These are phyloP conservation scores for Amphiura filiformis DNA, from an alignment of 35 echinoderm and acorn worm genomes.

Conservation along the genomic window DNA sequence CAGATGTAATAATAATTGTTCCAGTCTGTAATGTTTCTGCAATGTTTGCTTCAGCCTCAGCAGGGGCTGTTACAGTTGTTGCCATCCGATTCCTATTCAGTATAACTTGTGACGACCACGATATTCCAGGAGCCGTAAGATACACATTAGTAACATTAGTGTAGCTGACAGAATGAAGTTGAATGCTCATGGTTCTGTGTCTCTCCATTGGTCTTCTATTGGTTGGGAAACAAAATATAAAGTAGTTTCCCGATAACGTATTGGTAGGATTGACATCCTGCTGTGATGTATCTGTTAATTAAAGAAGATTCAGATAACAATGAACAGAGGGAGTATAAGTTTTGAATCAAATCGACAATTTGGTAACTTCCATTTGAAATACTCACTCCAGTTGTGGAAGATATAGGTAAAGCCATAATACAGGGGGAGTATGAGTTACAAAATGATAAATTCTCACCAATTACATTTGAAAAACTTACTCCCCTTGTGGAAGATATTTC, in stretches of 20 bases:
- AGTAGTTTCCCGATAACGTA: neutral
- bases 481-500: too few relatives aligned
- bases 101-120: neutral
- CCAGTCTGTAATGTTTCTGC: neutral
- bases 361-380: too few relatives aligned
- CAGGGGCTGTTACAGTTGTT: neutral
- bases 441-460: too few relatives aligned
- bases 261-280: neutral
- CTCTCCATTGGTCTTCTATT: neutral
- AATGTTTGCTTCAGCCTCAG: neutral
- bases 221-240: neutral
- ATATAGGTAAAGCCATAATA: too few relatives aligned
- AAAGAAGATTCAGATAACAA: too few relatives aligned
- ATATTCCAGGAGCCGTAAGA: neutral
- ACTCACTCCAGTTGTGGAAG: too few relatives aligned
- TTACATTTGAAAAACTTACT: too few relatives aligned
- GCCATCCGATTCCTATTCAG: neutral
- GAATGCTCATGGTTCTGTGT: neutral
- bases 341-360: too few relatives aligned
- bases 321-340: too few relatives aligned
- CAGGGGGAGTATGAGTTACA: too few relatives aligned
- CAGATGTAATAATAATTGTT: neutral
- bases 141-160: neutral
- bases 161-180: neutral
- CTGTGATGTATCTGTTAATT: neutral